Evolutionary conservation across 92 coral and sea anemone genomes (phyloP), one percentile per base, ranked within the genome.

Genomic region (Palythoa caribaeorum): DNA sequence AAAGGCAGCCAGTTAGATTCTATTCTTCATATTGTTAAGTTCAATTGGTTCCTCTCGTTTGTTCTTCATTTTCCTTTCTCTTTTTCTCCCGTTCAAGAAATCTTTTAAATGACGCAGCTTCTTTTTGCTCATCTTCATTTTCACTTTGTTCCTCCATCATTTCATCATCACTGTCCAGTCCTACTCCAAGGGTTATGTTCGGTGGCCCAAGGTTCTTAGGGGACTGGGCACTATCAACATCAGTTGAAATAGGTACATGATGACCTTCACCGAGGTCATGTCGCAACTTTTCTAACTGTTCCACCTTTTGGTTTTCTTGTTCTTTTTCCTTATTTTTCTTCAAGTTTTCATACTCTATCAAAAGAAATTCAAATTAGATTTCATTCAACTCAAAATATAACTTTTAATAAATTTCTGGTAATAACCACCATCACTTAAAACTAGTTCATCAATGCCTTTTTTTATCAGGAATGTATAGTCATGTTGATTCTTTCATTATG

Each of bases 261-360:
- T 92, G 90, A 57, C 99, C 99, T 78, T 94, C 92, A 3, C 99
- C 99, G 9, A 96, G 86, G 66, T 96, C 98, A 79, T 92, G 93
- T 76, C 93, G 88, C 35, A 96, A 79, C 79, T 95, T 93, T 53
- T 93, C 94, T 55, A 96, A 75, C 51, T 96, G 96, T 68, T 95
- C 93, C 38, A 77, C 78, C 74, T 91, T 92, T 12, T 93, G 94
- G 65, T 90, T 88, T 71, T 90, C 88, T 10, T 77, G 87, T 44
- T 87, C 83, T 19, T 91, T 90, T 55, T 85, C 87, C 79, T 89
- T 95, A 38, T 96, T 94, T n/a, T 87, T 88, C 52, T 94, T 96
- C 66, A 96, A 80, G 71, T 90, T 95, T 91, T 96, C 99, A 88
- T 96, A 96, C 73, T 96, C 98, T 70, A 28, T 10, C n/a, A 68